phyloP scores from a whole-genome alignment of 2,113 vertebrate species.

The Cygnus buccinator region DNA sequence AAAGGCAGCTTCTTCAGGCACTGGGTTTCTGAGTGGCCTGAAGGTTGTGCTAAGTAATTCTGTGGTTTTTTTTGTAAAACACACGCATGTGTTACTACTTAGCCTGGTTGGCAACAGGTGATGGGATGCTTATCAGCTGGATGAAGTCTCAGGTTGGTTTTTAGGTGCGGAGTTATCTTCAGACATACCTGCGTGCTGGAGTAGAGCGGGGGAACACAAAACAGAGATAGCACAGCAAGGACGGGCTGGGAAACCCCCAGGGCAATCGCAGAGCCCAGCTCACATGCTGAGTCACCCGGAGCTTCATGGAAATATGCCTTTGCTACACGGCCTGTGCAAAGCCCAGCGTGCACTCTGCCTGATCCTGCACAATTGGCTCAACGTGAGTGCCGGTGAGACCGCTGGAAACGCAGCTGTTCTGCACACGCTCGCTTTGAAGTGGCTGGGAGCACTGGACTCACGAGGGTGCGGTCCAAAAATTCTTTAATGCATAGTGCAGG shows the following conservation, averaged over 20 bases:
- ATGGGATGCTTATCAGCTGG: neutral
- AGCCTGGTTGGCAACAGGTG: neutral
- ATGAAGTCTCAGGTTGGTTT: neutral
- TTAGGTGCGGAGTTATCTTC: neutral
- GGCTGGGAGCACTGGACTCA: neutral
- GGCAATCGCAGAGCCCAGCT: neutral
- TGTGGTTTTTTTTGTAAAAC: neutral
- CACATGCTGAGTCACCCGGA: neutral
- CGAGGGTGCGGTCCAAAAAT: neutral
- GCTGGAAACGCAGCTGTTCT: neutral
- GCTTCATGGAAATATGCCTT: neutral
- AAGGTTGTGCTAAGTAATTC: neutral
- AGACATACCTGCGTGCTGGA: neutral
- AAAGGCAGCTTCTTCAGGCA: neutral
- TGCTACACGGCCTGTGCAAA: neutral
- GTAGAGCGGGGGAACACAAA: neutral
- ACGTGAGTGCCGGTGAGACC: neutral
- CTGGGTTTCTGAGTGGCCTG: neutral
- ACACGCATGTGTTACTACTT: neutral
- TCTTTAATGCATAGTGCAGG: neutral
- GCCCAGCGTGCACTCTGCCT: neutral
- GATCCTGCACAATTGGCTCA: neutral
- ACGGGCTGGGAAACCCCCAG: neutral
- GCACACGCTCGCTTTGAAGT: neutral
- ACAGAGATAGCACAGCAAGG: neutral